These are phyloP conservation scores for Antigone vipio DNA, from an alignment of 2,113 vertebrate genomes.

Conservation along the genomic window DNA sequence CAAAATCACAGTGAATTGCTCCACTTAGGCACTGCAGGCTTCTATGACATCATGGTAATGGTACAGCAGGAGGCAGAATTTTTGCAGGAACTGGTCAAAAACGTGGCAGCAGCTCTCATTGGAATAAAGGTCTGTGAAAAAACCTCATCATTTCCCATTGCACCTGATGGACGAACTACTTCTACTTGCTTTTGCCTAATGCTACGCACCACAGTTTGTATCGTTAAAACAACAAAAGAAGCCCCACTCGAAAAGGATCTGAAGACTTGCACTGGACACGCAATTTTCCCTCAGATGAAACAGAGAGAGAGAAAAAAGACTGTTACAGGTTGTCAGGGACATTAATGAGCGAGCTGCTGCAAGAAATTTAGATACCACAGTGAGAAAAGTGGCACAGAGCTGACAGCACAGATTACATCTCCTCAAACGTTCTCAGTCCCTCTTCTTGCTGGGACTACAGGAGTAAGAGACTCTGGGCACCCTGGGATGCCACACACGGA, in stretches of 20 bases:
- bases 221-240: not conserved
- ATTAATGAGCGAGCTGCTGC: not conserved
- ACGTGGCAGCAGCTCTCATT: not conserved
- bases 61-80: not conserved
- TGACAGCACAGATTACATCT: not conserved
- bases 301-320: not conserved
- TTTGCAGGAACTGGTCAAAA: not conserved
- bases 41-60: not conserved
- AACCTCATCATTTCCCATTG: not conserved
- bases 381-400: not conserved
- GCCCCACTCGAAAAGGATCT: not conserved
- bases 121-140: not conserved
- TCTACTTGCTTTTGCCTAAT: not conserved
- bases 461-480: not conserved
- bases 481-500: not conserved
- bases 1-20: not conserved
- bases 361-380: not conserved
- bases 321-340: not conserved
- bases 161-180: not conserved
- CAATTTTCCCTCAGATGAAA: not conserved
- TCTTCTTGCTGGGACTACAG: not conserved
- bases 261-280: not conserved
- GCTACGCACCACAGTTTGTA: not conserved
- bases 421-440: rapidly evolving
- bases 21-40: not conserved